Base-by-base conservation (phyloP, 2,113 vertebrate genomes). In the Pygoscelis adeliae region DNA sequence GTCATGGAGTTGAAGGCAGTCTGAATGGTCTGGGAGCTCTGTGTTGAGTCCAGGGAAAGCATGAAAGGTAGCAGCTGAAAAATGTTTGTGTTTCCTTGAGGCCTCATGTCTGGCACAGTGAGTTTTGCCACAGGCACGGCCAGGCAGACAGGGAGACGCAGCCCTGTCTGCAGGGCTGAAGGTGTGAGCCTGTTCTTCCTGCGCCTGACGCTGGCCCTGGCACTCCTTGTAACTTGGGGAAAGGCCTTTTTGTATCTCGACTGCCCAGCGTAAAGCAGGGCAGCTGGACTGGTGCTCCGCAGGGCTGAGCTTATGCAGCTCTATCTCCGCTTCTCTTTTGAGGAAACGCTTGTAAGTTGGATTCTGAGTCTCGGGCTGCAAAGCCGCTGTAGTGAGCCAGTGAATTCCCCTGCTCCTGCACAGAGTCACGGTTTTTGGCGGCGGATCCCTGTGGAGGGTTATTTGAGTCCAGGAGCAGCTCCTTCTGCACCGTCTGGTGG, bases 51-150 rank as follows among this genome's bases (percentile, higher is more conserved):
- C 17, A 13, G 59, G 86, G 91, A 96, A 94, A 92, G 67, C 50
- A 92, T 91, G 91, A 92, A 93, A 92, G 76, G 83, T 72, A 53
- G 67, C 22, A 13, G 89, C 67, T 56, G 70, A 44, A 8, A 73
- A 79, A 89, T 94, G 69, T 96, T 92, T 96, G 59, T 80, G 46
- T 97, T 96, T 97, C 94, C 95, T 90, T 70, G 94, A 96, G 94
- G 90, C 95, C 83, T 69, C 94, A 2, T 0, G 4, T 17, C 92
- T 96, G 96, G 95, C 95, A 50, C 2, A 0, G 70, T 0, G 29
- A 3, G 20, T 77, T 86, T 80, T 95, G 94, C 89, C 16, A 16
- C 23, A 86, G 91, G 89, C 89, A 49, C 3, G 29, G 83, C 66
- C 50, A 2, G 61, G 71, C 83, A 83, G 93, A 85, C 88, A 3